Evolutionary conservation across 1,140 invertebrate species (phyloP), one percentile per base, ranked within the genome.

Genomic region (Bursaphelenchus mucronatus): DNA sequence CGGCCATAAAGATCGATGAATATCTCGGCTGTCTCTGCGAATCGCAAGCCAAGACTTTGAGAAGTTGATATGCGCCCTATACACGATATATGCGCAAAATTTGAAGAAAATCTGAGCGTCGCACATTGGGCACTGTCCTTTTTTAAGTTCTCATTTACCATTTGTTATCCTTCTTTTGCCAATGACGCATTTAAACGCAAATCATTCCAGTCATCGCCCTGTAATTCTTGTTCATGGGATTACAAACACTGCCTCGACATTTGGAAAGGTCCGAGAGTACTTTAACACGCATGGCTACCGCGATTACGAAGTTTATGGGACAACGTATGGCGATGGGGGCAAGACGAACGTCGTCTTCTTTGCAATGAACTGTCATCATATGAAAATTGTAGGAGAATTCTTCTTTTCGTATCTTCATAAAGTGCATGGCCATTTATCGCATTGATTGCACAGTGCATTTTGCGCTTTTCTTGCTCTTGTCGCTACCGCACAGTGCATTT

Each of bases 171-270:
- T n/a, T n/a, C n/a, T n/a, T n/a, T n/a, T 13, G 7, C 43, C 0
- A n/a, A 39, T 50, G 21, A 54, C 0, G n/a, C n/a, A 68, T 69
- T 68, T 8, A 0, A 15, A 68, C 46, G 5, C 30, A 30, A 30
- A 5, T 10, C 19, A 50, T 55, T 68, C 50, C 13, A 71, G 67
- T 39, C 56, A 66, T 21, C 76, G 76, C 58, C 73, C 78, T 4
- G 78, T 80, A 3, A 79, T 80, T 45, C 53, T 80, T 8, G 77
- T 80, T 11, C 78, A 80, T 55, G 78, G 78, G 41, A 78, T 79
- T 50, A 78, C 76, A 43, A 78, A 79, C 56, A 71, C 69, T 50
- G 75, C 76, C 0, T 65, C 69, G 3, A 72, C 63, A 30, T 80
- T 80, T 61, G 67, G 17, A 15, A 61, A 44, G 39, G 74, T 74